phyloP scores from a whole-genome alignment of 2,113 vertebrate species.

The Eretmochelys imbricata region DNA sequence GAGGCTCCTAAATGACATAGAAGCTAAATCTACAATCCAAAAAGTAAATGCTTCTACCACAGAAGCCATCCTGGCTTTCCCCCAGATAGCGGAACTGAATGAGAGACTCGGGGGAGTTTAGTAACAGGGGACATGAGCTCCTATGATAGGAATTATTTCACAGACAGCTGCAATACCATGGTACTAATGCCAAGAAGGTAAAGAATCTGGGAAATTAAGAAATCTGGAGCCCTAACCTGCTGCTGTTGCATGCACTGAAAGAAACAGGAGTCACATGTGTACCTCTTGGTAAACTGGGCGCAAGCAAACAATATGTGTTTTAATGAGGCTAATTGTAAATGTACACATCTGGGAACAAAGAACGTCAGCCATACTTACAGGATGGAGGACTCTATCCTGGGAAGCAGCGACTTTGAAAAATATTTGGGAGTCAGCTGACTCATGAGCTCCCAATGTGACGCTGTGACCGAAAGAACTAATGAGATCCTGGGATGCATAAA shows the following conservation, averaged over 20 bases:
- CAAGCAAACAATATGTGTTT: background rate
- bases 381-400: background rate
- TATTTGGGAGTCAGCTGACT: background rate
- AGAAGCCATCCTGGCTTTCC: background rate
- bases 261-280: accelerated
- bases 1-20: background rate
- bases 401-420: background rate
- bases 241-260: accelerated
- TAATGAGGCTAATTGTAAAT: background rate
- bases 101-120: background rate
- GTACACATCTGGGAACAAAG: background rate
- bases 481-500: background rate
- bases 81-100: accelerated
- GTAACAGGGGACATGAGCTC: accelerated
- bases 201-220: background rate
- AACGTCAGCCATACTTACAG: background rate
- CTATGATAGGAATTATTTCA: accelerated
- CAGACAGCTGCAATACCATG: accelerated
- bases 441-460: background rate
- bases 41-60: background rate
- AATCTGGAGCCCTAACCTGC: accelerated
- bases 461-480: background rate
- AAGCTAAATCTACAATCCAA: background rate
- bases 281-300: background rate
- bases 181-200: accelerated